Conservation (phyloP, 2,797 vertebrate genomes). For the Halcyon smyrnensis region DNA sequence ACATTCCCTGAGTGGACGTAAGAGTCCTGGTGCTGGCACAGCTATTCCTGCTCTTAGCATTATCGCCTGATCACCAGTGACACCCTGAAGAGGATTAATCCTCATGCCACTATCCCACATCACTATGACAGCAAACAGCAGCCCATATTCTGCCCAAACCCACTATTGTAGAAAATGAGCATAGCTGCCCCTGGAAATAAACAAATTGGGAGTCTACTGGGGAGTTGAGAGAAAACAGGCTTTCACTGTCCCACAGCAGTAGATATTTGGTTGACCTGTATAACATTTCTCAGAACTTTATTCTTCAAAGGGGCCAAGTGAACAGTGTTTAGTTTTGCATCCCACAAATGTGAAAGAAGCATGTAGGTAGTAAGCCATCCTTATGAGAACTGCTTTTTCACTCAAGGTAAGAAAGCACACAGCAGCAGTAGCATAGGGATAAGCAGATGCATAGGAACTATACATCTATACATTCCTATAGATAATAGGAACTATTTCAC, state of each 20-base stretch:
- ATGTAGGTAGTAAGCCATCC: background rate
- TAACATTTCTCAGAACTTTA: background rate
- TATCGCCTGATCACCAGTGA: rapidly evolving
- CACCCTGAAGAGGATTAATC: background rate
- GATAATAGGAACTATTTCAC: background rate
- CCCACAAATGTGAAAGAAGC: background rate
- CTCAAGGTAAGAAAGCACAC: background rate
- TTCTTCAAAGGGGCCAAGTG: background rate
- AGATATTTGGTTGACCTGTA: background rate
- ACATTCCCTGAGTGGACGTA: background rate
- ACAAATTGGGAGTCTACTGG: rapidly evolving
- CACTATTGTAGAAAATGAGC: background rate
- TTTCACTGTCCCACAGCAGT: background rate
- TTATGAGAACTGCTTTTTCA: background rate
- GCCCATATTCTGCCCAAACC: background rate
- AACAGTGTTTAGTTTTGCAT: background rate
- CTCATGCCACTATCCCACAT: background rate
- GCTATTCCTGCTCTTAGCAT: background rate
- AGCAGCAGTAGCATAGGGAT: background rate
- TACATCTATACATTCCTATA: too few species aligned
- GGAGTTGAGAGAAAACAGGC: background rate
- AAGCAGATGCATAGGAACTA: background rate
- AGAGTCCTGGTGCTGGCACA: background rate
- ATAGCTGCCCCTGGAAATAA: background rate
- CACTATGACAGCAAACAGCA: background rate